Evolutionary conservation across 2,113 vertebrate genomes (phyloP).

Genomic region (Plotosus lineatus): DNA sequence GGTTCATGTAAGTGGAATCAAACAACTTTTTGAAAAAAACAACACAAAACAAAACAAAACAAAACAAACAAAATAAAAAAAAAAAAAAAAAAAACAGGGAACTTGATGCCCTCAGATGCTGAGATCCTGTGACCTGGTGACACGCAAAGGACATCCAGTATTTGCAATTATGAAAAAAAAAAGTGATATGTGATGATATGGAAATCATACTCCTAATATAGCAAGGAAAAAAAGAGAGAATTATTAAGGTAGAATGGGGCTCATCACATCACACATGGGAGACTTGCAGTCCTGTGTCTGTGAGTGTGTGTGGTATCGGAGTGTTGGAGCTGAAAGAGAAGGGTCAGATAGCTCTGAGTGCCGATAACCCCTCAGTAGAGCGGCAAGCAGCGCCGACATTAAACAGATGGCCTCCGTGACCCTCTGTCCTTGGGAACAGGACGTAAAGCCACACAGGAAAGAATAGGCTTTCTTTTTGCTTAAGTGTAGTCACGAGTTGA

Average conservation of each 20-base stretch:
- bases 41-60: too few relatives aligned
- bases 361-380: slow-evolving; percentile 70
- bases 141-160: background rate
- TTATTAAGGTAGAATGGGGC: background rate
- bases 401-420: slow-evolving; percentile 69
- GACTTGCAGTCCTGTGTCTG: slow-evolving; percentile 60
- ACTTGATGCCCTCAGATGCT: background rate
- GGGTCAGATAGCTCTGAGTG: slow-evolving; percentile 60
- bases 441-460: slow-evolving; percentile 47
- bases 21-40: background rate
- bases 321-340: slow-evolving; percentile 60
- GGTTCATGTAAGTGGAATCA: slow-evolving; percentile 7
- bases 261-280: slow-evolving; percentile 61
- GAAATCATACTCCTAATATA: background rate
- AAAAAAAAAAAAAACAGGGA: background rate
- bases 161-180: background rate
- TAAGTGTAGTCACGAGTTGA: slow-evolving; percentile 30
- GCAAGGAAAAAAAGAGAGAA: background rate
- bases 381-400: slow-evolving; percentile 64
- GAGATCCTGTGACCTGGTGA: background rate
- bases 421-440: slow-evolving; percentile 64
- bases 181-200: background rate
- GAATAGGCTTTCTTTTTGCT: slow-evolving; percentile 19
- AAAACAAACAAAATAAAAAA: too few relatives aligned
- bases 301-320: slow-evolving; percentile 62